phyloP scores from a whole-genome alignment of 2,888 invertebrate species.

The Ectropis crepuscularia region DNA sequence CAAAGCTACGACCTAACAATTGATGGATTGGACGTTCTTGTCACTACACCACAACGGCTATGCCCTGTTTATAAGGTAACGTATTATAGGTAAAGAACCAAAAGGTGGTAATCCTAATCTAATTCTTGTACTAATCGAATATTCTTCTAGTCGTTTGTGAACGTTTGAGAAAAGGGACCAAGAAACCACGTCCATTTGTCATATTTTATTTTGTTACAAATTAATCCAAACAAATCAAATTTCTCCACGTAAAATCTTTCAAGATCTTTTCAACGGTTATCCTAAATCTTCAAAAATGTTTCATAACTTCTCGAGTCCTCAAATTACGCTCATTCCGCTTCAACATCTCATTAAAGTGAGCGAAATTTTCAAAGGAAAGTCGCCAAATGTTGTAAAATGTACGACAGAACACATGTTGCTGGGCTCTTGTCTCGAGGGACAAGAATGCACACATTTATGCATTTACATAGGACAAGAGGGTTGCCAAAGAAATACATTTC shows the following conservation, averaged over 20 bases:
- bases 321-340: constrained; percentile 11
- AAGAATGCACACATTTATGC: constrained; percentile 57
- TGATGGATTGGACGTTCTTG: too few species aligned
- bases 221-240: background rate
- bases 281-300: constrained; percentile 1
- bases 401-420: constrained; percentile 38
- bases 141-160: too few species aligned
- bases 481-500: constrained; percentile 61
- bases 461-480: constrained; percentile 63
- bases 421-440: constrained; percentile 42
- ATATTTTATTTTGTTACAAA: background rate
- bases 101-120: too few species aligned
- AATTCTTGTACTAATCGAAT: too few species aligned
- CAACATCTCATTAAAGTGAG: constrained; percentile 17
- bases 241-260: constrained; percentile 2
- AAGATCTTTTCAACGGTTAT: background rate
- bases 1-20: too few species aligned
- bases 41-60: too few species aligned
- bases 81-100: too few species aligned
- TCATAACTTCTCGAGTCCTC: constrained; percentile 11
- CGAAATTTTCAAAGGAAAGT: constrained; percentile 4
- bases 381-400: constrained; percentile 29
- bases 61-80: too few species aligned
- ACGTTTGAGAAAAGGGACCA: too few species aligned
- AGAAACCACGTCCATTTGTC: too few species aligned